These are phyloP conservation scores for Chironomus tepperi DNA, from an alignment of 1,140 invertebrate species.

Conservation along the genomic window DNA sequence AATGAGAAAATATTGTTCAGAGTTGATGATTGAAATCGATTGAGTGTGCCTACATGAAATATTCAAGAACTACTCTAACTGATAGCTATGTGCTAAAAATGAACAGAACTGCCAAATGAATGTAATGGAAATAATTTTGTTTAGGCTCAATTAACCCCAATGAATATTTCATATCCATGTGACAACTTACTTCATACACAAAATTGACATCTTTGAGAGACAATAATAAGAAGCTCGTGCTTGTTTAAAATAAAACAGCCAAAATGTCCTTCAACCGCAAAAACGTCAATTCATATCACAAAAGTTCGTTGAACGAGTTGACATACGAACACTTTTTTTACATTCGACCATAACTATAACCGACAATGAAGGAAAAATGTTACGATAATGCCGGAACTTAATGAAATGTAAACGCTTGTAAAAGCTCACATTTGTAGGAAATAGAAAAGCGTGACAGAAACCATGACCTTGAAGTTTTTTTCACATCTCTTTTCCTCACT, in stretches of 20 bases:
- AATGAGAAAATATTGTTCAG: no score
- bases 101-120: no score
- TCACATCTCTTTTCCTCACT: not conserved
- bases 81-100: no score
- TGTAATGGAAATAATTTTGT: no score
- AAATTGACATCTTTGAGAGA: no score
- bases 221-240: no score
- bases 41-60: not conserved
- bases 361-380: not conserved
- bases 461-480: not conserved
- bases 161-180: no score
- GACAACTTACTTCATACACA: no score
- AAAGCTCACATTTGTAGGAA: not conserved
- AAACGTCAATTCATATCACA: no score
- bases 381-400: not conserved
- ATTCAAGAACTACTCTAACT: not conserved
- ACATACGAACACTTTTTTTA: not conserved
- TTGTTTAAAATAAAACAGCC: no score
- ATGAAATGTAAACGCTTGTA: not conserved
- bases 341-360: not conserved
- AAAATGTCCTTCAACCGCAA: no score
- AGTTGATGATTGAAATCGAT: constrained; percentile 7
- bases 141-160: no score
- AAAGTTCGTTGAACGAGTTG: not conserved
- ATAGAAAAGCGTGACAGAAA: not conserved